Conservation (phyloP, 2,797 vertebrate genomes). For the Delichon dasypus region DNA sequence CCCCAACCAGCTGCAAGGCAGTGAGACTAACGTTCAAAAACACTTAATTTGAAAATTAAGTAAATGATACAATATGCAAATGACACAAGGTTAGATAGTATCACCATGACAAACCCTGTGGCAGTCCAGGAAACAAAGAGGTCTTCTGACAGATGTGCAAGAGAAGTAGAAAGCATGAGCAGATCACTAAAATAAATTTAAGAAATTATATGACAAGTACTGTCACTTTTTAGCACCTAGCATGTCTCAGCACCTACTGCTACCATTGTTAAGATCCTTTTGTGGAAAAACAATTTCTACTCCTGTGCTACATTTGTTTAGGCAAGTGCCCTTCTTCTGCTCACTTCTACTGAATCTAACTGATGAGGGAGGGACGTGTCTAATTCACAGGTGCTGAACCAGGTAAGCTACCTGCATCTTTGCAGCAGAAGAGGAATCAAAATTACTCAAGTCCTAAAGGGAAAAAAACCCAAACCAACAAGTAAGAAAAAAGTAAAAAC, state of each 20-base stretch:
- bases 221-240: neutral
- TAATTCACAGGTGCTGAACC: neutral
- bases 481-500: neutral
- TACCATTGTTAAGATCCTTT: neutral
- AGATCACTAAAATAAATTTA: neutral
- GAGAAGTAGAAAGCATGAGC: neutral
- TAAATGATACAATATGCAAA: neutral
- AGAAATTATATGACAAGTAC: neutral
- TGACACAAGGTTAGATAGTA: neutral
- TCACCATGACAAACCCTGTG: neutral
- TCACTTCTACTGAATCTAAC: neutral
- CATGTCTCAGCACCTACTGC: neutral
- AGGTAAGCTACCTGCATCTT: neutral
- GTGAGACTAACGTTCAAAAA: neutral
- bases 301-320: neutral
- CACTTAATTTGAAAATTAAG: rapidly evolving
- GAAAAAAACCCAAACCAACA: neutral
- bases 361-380: neutral
- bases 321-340: neutral
- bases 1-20: neutral
- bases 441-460: neutral
- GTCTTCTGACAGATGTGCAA: neutral
- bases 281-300: neutral
- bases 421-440: neutral
- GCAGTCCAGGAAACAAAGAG: neutral